Base-by-base conservation (phyloP, 2,888 invertebrate species). In the Cheilosia soror region DNA sequence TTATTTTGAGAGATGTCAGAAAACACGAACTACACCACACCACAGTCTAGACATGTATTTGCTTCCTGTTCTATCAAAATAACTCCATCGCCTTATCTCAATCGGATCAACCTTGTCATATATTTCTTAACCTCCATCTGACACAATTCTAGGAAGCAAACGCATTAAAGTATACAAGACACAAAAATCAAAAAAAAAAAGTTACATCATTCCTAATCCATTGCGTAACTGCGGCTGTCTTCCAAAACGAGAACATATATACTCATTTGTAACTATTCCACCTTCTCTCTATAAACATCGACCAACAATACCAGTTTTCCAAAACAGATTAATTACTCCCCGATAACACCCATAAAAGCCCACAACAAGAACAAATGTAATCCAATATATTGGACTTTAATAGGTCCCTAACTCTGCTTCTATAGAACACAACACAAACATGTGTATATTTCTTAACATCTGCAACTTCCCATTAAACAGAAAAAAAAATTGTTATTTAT, bases 281-380 rank as follows among this genome's bases (percentile, higher is more conserved):
- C 44, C 66, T 66, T 53, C 42, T 7, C 42, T 4, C 42, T 7
- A 29, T 4, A 13, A 3, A 42, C 27, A 27, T 4, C 15, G 60
- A 44, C 40, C 33, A 33, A 27, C n/a, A 69, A 78, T 69, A 77
- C 68, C 69, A 69, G 62, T 69, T 78, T 55, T 55, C 58, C 42
- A 13, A 13, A 68, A 15, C 29, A 55, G 62, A 78, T 78, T 78
- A 69, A 69, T 78, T 78, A 78, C 77, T 49, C 15, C 27, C 69
- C 15, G 69, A 73, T 73, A 63, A 73, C 53, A 73, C 4, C 62
- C 31, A 63, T 57, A 69, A 63, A 69, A 55, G 47, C 37, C 47
- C 40, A 1, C 77, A 47, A 29, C 55, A 37, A 63, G 69, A 78
- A 55, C 77, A 69, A 42, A 68, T 62, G 77, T 77, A 58, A 69